phyloP scores from a whole-genome alignment of 2,113 vertebrate species.

The Syngnathus scovelli region DNA sequence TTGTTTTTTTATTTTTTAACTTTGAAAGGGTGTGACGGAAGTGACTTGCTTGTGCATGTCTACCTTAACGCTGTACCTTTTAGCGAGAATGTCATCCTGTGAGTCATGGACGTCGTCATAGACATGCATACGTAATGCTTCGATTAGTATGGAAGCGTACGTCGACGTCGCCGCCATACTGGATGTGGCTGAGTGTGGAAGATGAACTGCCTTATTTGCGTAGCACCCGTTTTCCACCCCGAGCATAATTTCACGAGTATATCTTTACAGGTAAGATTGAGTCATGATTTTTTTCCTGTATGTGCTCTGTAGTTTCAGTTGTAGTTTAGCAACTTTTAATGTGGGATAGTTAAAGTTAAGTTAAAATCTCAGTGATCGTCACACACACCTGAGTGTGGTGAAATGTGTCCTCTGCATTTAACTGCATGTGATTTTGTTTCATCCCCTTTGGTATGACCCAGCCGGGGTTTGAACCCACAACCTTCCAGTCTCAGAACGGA shows the following conservation, averaged over 20 bases:
- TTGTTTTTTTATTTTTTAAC: constrained; percentile 27
- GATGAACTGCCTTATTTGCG: background rate
- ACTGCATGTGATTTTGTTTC: too few relatives aligned
- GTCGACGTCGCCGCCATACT: background rate
- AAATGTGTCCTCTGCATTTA: too few relatives aligned
- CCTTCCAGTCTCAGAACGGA: too few relatives aligned
- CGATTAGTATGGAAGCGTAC: background rate
- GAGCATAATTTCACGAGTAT: background rate
- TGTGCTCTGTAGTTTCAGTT: too few relatives aligned
- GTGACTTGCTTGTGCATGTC: fast-evolving
- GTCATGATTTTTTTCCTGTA: background rate
- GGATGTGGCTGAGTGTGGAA: background rate
- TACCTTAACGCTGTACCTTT: constrained; percentile 18
- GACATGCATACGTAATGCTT: background rate
- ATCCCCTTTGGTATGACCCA: too few relatives aligned
- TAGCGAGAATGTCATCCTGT: constrained; percentile 42
- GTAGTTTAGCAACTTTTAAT: too few relatives aligned
- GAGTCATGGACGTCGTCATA: background rate
- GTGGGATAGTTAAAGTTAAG: too few relatives aligned
- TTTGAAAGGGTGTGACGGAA: constrained; percentile 27
- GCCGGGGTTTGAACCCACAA: too few relatives aligned
- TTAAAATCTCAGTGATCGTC: too few relatives aligned
- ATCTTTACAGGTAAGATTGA: background rate
- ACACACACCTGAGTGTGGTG: too few relatives aligned
- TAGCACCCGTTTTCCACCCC: background rate